A percentile compares a stretch with the other conserved stretches of the same genome.
Evolutionary conservation across 2,888 invertebrate genomes (phyloP).

Genomic region (Drosophila maculinotata): DNA sequence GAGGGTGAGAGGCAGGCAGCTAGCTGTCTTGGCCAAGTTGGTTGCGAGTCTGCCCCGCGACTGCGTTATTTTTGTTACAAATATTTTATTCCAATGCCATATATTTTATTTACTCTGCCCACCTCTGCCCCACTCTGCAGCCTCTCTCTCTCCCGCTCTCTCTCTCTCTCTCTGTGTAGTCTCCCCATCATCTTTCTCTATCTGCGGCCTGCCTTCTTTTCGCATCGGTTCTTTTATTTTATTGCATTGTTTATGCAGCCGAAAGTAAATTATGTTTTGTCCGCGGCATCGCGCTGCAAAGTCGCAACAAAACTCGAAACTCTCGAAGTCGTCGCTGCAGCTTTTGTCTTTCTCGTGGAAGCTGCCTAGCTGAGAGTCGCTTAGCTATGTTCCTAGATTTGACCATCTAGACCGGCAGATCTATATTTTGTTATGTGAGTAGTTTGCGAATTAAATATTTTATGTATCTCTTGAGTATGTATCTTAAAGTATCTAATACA

Average conservation of each 20-base stretch:
- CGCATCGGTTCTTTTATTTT: constrained; percentile 75
- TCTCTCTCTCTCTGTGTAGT: neutral
- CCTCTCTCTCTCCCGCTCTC: neutral
- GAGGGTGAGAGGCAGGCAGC: neutral
- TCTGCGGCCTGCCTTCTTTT: constrained; percentile 37
- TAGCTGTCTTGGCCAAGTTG: constrained; percentile 30
- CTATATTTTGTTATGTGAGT: no score
- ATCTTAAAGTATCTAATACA: no score
- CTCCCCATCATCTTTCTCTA: constrained; percentile 3
- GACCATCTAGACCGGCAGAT: neutral
- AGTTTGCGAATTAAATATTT: no score
- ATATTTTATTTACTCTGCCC: constrained; percentile 76
- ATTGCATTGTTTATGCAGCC: constrained; percentile 83
- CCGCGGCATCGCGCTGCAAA: constrained; percentile 54
- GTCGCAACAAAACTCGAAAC: constrained; percentile 56
- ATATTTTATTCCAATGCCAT: constrained; percentile 82
- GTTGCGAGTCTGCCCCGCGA: constrained; percentile 18
- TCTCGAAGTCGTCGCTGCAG: constrained; percentile 43
- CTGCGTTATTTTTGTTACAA: constrained; percentile 80
- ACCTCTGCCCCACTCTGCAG: neutral
- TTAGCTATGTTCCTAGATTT: neutral
- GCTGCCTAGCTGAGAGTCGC: constrained; percentile 8
- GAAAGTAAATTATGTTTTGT: constrained; percentile 82
- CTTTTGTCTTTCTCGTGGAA: constrained; percentile 40
- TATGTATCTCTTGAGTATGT: no score